Percentiles rank a stretch among this genome's conserved stretches.
Conservation (phyloP, 1,140 invertebrate genomes). For the Aporrectodea caliginosa region DNA sequence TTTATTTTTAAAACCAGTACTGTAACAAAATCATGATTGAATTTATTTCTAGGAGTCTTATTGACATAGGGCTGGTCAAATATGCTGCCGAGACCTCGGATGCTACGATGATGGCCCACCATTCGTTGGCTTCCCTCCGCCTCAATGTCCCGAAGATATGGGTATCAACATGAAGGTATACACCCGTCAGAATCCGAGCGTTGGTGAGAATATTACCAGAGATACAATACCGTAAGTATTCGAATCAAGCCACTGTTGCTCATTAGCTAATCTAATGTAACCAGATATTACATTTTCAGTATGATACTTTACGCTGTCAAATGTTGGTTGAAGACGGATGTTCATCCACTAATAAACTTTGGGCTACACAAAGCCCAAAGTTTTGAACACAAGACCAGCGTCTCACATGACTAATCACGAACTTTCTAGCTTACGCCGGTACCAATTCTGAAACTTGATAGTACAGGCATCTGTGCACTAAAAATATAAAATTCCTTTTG, state of each 20-base stretch:
- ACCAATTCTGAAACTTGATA: too few species aligned
- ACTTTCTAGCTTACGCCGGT: too few species aligned
- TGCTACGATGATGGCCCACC: too few species aligned
- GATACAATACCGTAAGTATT: background rate
- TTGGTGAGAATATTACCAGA: background rate
- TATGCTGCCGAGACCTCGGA: too few species aligned
- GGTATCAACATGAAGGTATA: background rate
- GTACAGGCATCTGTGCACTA: too few species aligned
- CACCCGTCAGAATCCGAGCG: background rate
- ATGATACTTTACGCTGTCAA: background rate
- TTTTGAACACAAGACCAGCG: too few species aligned
- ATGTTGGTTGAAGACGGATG: background rate
- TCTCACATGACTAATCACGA: too few species aligned
- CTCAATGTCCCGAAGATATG: background rate
- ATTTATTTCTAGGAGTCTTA: too few species aligned
- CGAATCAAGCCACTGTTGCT: background rate
- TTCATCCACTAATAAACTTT: background rate
- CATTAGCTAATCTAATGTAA: background rate
- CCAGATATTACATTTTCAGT: background rate
- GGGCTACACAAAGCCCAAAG: too few species aligned
- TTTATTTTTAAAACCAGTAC: too few species aligned
- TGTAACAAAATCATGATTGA: too few species aligned
- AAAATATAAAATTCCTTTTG: background rate
- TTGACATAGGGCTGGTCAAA: too few species aligned
- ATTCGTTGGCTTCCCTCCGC: background rate